A percentile compares a stretch with the other conserved stretches of the same genome.
These are phyloP conservation scores for Calameuta idolon DNA, from an alignment of 2,888 invertebrate species.

Conservation along the genomic window DNA sequence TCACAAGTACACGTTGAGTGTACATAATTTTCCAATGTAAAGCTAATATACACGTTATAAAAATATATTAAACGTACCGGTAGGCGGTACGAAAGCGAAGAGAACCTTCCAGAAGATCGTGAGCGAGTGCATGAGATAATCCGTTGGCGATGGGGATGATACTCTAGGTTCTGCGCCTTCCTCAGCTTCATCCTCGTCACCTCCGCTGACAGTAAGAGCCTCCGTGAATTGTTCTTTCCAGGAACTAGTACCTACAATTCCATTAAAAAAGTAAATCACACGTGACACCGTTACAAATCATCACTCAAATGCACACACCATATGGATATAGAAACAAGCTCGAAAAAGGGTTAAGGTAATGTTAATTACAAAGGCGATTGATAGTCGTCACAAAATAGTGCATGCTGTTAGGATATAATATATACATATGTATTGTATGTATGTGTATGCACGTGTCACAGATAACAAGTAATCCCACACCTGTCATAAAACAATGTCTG, in stretches of 20 bases:
- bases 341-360: neutral
- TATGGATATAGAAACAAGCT: neutral
- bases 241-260: slow-evolving; percentile 83
- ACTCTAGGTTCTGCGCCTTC: slow-evolving; percentile 66
- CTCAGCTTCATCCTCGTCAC: slow-evolving; percentile 73
- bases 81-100: slow-evolving; percentile 98
- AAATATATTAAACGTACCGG: slow-evolving; percentile 74
- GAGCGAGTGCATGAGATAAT: slow-evolving; percentile 95
- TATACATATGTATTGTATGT: no score
- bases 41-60: neutral
- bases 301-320: neutral
- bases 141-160: slow-evolving; percentile 85
- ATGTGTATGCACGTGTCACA: no score
- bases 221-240: slow-evolving; percentile 99
- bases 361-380: neutral
- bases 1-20: neutral
- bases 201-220: slow-evolving; percentile 93
- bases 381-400: neutral
- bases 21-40: neutral
- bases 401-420: neutral
- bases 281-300: neutral
- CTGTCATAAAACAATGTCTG: neutral
- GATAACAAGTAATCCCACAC: no score
- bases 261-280: slow-evolving; percentile 46
- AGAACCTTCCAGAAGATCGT: slow-evolving; percentile 98